Evolutionary conservation across 2,888 invertebrate genomes (phyloP).

Genomic region (Apotomis betuletana): DNA sequence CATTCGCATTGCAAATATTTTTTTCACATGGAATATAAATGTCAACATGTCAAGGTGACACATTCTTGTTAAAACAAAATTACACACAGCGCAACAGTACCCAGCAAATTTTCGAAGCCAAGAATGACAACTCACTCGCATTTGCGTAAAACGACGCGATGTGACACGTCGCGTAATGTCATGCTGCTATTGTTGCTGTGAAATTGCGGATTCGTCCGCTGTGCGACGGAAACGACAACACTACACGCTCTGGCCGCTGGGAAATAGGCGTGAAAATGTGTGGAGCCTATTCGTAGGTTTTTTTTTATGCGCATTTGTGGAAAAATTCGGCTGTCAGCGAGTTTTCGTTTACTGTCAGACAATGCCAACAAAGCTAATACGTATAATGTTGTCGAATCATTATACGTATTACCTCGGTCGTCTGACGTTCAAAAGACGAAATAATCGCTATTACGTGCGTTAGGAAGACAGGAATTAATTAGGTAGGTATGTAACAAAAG

Average conservation of each 20-base stretch:
- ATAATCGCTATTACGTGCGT: too few relatives aligned
- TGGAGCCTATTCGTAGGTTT: not conserved
- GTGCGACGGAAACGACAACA: not conserved
- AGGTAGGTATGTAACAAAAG: too few relatives aligned
- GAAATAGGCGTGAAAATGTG: not conserved
- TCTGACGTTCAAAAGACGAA: too few relatives aligned
- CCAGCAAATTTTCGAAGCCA: not conserved
- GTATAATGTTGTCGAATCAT: too few relatives aligned
- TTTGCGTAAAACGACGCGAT: conserved; percentile 5
- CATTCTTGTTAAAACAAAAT: not conserved
- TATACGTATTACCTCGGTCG: too few relatives aligned
- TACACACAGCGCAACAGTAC: too few relatives aligned
- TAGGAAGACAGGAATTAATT: too few relatives aligned
- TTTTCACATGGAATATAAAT: too few relatives aligned
- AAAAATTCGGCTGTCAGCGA: not conserved
- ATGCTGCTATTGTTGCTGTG: conserved; percentile 1
- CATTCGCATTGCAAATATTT: too few relatives aligned
- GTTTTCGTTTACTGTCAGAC: not conserved
- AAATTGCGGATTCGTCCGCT: conserved; percentile 3
- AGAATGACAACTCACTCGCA: not conserved
- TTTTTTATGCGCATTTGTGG: not conserved
- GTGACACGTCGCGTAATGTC: conserved; percentile 3
- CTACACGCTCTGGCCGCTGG: not conserved
- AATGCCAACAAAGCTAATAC: not conserved
- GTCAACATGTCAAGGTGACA: not conserved